phyloP scores from a whole-genome alignment of 2,797 vertebrate species.

The Halcyon leucocephala region DNA sequence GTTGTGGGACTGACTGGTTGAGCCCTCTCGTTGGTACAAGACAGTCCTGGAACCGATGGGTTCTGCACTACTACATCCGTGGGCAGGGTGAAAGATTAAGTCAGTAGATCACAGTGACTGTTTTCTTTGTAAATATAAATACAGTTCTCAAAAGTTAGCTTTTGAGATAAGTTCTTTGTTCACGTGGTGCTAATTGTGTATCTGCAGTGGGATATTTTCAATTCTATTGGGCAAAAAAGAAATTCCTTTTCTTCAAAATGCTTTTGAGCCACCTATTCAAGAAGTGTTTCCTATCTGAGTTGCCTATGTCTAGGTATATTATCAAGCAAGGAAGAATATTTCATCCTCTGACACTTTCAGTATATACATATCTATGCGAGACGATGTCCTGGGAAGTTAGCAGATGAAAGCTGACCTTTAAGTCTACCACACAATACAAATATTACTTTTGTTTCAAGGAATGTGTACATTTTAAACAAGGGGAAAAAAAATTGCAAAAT shows the following conservation, averaged over 20 bases:
- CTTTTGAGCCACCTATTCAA: not conserved
- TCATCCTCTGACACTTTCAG: not conserved
- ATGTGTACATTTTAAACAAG: not conserved
- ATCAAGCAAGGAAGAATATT: not conserved
- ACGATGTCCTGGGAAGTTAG: not conserved
- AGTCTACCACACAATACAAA: not conserved
- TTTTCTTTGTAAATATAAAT: not conserved
- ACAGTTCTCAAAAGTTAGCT: not conserved
- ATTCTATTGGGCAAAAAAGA: not conserved
- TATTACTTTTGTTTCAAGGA: not conserved
- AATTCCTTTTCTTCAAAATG: not conserved
- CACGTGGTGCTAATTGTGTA: rapidly evolving
- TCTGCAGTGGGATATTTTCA: not conserved
- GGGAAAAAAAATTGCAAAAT: not conserved
- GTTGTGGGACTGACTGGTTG: not conserved
- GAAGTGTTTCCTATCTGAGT: not conserved
- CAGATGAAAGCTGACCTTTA: not conserved
- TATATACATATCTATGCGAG: not conserved
- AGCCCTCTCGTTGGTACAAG: not conserved
- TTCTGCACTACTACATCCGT: not conserved
- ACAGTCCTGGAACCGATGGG: not conserved
- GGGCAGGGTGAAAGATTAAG: not conserved
- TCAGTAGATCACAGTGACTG: not conserved
- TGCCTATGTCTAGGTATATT: not conserved
- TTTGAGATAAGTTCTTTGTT: not conserved